These are phyloP conservation scores for Alloplasta piceator DNA, from an alignment of 2,888 invertebrate genomes.

Conservation along the genomic window DNA sequence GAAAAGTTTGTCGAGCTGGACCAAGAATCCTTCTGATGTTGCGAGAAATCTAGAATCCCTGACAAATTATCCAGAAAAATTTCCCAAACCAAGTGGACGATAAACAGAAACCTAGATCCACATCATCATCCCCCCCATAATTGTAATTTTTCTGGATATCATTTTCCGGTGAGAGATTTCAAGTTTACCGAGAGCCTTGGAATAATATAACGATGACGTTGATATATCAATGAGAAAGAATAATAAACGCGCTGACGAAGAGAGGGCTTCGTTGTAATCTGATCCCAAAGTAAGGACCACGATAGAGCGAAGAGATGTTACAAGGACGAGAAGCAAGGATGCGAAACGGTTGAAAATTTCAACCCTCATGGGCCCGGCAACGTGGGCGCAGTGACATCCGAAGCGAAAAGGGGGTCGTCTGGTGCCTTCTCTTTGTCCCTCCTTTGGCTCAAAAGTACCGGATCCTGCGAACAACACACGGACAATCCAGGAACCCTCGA, in stretches of 20 bases:
- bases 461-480: constrained; percentile 47
- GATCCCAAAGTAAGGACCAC: constrained; percentile 65
- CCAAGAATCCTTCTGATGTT: too few species aligned
- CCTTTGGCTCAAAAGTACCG: constrained; percentile 39
- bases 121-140: neutral
- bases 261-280: constrained; percentile 66
- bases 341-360: constrained; percentile 64
- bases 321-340: constrained; percentile 50
- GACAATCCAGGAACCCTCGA: constrained; percentile 56
- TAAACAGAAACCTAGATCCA: neutral
- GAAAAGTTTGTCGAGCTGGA: constrained; percentile 20
- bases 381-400: constrained; percentile 74
- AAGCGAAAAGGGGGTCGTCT: constrained; percentile 73
- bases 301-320: constrained; percentile 17
- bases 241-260: constrained; percentile 61
- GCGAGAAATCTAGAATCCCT: too few species aligned
- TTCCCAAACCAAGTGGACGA: neutral
- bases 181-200: neutral
- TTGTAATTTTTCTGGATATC: neutral
- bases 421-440: constrained; percentile 37
- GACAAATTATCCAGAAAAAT: neutral
- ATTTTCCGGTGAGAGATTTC: neutral
- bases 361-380: constrained; percentile 54
- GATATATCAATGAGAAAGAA: constrained; percentile 58
- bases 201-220: constrained; percentile 35